Conservation (phyloP, 2,888 invertebrate genomes). For the Sarcophaga caerulescens region DNA sequence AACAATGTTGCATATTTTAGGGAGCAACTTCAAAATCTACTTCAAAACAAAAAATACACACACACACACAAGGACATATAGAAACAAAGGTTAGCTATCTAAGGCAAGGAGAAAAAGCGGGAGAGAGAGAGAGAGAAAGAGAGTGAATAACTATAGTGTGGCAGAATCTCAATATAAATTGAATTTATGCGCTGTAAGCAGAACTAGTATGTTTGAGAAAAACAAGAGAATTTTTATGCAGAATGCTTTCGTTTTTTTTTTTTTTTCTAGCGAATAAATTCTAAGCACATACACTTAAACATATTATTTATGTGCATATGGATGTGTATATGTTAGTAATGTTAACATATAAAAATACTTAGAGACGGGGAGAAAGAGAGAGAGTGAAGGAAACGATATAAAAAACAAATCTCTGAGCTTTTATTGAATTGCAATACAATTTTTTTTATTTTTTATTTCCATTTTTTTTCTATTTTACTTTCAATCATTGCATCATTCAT, state of each 20-base stretch:
- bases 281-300: too few relatives aligned
- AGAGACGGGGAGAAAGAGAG: neutral
- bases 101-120: neutral
- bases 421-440: conserved; percentile 64
- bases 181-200: conserved; percentile 66
- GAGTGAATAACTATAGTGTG: neutral
- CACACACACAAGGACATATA: too few relatives aligned
- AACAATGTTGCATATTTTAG: conserved; percentile 66
- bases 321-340: too few relatives aligned
- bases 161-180: conserved; percentile 56
- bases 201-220: conserved; percentile 34
- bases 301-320: too few relatives aligned
- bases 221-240: conserved; percentile 10
- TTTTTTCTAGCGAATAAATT: too few relatives aligned
- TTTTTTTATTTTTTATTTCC: too few relatives aligned
- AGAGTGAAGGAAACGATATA: neutral
- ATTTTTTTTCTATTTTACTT: neutral
- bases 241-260: too few relatives aligned
- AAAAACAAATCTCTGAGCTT: conserved; percentile 50
- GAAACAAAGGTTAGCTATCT: too few relatives aligned
- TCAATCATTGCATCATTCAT: conserved; percentile 56
- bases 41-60: conserved; percentile 8
- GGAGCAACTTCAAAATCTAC: conserved; percentile 45
- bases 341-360: conserved; percentile 35
- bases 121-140: too few relatives aligned